Percentiles rank a stretch among this genome's conserved stretches.
These are phyloP conservation scores for Siphamia tubifer DNA, from an alignment of 2,113 vertebrate genomes.

Conservation along the genomic window DNA sequence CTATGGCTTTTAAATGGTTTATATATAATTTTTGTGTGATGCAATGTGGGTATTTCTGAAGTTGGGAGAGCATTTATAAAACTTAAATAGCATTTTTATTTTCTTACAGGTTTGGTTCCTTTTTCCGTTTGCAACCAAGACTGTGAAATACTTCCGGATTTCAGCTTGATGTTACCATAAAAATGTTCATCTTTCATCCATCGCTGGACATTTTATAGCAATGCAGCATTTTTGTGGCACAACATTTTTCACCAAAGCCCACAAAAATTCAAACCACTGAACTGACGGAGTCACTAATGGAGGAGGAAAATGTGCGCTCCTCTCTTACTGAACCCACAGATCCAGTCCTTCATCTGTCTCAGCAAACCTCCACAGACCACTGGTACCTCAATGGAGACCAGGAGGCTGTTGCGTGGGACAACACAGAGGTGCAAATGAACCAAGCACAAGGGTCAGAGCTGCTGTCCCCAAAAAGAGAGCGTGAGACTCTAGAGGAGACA, in stretches of 20 bases:
- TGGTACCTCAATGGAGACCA: constrained; percentile 34
- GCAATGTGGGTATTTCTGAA: not conserved
- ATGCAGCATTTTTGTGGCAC: not conserved
- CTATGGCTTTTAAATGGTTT: not conserved
- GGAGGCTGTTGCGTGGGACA: not conserved
- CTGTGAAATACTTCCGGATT: not conserved
- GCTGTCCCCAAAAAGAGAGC: not conserved
- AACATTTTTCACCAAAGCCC: not conserved
- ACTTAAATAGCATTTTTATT: not conserved
- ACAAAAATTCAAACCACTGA: not conserved
- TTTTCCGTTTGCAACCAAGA: not conserved
- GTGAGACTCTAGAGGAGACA: constrained; percentile 15
- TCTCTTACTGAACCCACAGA: constrained; percentile 27
- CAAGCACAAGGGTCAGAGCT: not conserved
- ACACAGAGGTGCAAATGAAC: not conserved
- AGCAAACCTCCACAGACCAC: not conserved
- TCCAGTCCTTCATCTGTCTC: constrained; percentile 5
- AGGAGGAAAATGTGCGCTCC: constrained; percentile 48
- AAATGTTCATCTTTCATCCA: constrained; percentile 14
- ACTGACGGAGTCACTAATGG: constrained; percentile 53
- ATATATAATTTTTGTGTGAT: not conserved
- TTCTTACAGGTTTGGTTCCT: constrained; percentile 25
- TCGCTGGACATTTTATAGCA: constrained; percentile 19
- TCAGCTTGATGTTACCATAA: not conserved
- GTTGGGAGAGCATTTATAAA: not conserved